Base-by-base conservation (phyloP, 2,888 invertebrate genomes). In the Chalcis sispes region DNA sequence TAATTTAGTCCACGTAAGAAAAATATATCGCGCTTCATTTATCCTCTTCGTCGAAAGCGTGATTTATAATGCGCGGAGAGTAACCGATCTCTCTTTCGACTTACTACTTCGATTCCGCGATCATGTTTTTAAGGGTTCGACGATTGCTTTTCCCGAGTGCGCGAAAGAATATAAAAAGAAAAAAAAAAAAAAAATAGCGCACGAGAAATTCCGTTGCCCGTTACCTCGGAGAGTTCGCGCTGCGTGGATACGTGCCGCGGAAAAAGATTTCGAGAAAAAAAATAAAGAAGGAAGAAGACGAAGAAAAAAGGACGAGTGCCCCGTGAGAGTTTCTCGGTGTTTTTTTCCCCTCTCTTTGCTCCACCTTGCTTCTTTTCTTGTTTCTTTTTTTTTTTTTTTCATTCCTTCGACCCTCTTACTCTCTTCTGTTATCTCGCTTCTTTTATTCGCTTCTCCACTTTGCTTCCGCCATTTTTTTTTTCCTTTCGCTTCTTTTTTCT, bases 1-100 rank as follows among this genome's bases (percentile, higher is more conserved):
- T 75, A 75, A 75, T 75, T 65, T 75, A 75, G 75, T 75, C 40
- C 15, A 58, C 62, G n/a, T n/a, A 36, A 18, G 23, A 58, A 64
- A 61, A 70, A 75, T 70, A 70, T 65, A n/a, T n/a, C n/a, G n/a
- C 52, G 64, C 70, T 75, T 70, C 71, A 75, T 75, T 75, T 71
- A 70, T 65, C 69, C 36, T 50, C 29, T 10, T 46, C 58, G 7
- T 10, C 52, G 2, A 3, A 2, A 25, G 40, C 61, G n/a, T 59
- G 70, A 65, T 70, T 65, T 70, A 65, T 66, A 56, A 54, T n/a
- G 10, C 46, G 13, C 23, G 3, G 15, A n/a, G n/a, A n/a, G n/a
- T 10, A 8, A 59, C 36, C n/a, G 7, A 8, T 32, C 36, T 50
- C 42, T 61, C 46, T 42, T 61, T 32, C 62, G 32, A 52, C 18